These are phyloP conservation scores for Chlorodrepanis virens DNA, from an alignment of 2,113 vertebrate species.

Conservation along the genomic window DNA sequence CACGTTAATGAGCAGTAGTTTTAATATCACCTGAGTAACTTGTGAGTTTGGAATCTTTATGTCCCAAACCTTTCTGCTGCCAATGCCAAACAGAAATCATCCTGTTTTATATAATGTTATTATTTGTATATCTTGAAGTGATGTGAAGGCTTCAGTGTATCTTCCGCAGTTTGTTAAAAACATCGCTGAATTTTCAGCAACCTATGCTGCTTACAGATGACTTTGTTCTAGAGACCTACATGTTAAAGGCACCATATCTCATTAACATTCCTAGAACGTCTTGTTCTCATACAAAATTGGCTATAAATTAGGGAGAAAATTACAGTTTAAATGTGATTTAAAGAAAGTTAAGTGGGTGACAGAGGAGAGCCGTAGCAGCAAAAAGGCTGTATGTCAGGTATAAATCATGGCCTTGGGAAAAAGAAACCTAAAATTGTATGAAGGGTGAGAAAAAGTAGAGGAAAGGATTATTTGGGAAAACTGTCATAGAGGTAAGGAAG, in stretches of 20 bases:
- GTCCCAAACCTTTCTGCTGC: background rate
- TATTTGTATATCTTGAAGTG: background rate
- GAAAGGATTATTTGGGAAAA: background rate
- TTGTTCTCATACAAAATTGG: constrained; percentile 21
- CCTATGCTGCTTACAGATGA: background rate
- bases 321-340: constrained; percentile 43
- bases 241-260: background rate
- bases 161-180: background rate
- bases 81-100: background rate
- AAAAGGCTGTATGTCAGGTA: background rate
- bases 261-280: constrained; percentile 11
- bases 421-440: background rate
- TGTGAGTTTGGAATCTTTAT: background rate
- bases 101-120: background rate
- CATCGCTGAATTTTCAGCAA: background rate
- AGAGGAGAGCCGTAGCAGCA: background rate
- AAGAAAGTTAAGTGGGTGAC: constrained; percentile 37
- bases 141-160: background rate
- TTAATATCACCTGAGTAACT: background rate
- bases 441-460: background rate
- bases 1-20: background rate
- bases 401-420: constrained; percentile 5
- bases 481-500: background rate
- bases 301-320: constrained; percentile 52
- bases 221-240: background rate